Evolutionary conservation across 2,113 vertebrate species (phyloP).

Genomic region (Peromyscus maniculatus): DNA sequence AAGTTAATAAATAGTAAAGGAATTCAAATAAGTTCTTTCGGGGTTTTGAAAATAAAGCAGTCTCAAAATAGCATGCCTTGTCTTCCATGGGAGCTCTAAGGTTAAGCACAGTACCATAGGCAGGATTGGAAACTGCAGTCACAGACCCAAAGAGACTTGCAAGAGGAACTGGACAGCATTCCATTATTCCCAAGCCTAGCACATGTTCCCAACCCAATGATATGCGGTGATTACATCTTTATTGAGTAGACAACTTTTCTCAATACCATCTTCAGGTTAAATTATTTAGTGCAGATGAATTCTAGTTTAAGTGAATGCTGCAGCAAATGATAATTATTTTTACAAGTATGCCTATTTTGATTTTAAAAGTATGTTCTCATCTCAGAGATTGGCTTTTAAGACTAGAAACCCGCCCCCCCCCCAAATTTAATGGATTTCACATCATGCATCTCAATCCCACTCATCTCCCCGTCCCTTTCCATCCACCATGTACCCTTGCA

Average conservation of each 20-base stretch:
- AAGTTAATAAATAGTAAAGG: neutral
- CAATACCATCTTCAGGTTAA: neutral
- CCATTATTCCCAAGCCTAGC: neutral
- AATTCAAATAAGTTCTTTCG: neutral
- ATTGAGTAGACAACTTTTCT: neutral
- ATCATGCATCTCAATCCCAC: no score
- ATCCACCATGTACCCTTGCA: no score
- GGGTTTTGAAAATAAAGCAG: constrained; percentile 40
- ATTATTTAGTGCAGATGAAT: constrained; percentile 19
- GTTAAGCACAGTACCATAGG: neutral
- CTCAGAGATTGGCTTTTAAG: constrained; percentile 18
- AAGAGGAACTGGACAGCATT: neutral
- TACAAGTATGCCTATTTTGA: neutral
- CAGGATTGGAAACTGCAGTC: neutral
- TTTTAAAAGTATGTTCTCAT: constrained; percentile 7
- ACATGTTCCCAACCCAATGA: neutral
- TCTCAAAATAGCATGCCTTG: neutral
- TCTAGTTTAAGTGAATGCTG: neutral
- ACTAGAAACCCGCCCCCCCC: neutral
- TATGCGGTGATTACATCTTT: neutral
- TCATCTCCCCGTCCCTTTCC: no score
- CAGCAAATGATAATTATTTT: constrained; percentile 14
- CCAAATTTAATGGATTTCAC: neutral
- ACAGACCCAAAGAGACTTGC: constrained; percentile 29
- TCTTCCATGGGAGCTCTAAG: neutral